phyloP scores from a whole-genome alignment of 2,888 invertebrate genomes.

The Leptinotarsa rubiginosa region DNA sequence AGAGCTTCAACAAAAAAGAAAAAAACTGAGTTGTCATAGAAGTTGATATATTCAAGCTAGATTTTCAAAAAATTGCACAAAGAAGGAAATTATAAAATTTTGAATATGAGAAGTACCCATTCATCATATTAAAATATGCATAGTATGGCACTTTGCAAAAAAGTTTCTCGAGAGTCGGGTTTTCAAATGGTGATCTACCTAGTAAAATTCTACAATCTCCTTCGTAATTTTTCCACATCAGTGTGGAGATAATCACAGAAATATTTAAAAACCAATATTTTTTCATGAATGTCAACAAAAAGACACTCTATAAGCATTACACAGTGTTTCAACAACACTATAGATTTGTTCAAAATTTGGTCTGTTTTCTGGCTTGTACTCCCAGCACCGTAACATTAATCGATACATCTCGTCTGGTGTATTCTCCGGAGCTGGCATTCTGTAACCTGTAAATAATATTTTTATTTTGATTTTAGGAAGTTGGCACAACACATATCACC shows the following conservation, averaged over 20 bases:
- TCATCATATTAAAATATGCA: slow-evolving; percentile 4
- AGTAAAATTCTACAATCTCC: slow-evolving; percentile 7
- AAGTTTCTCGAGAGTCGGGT: slow-evolving; percentile 1
- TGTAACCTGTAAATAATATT: slow-evolving; percentile 75
- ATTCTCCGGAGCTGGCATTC: slow-evolving; percentile 92
- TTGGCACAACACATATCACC: too few species aligned
- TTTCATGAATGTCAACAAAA: slow-evolving; percentile 53
- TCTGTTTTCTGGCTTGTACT: slow-evolving; percentile 89
- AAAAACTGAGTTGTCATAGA: not conserved
- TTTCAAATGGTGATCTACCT: not conserved
- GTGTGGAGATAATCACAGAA: slow-evolving; percentile 41
- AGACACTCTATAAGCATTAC: slow-evolving; percentile 61
- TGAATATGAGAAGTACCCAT: not conserved
- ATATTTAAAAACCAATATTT: slow-evolving; percentile 5
- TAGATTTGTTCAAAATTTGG: slow-evolving; percentile 93
- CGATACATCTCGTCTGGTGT: slow-evolving; percentile 91
- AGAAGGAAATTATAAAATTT: not conserved
- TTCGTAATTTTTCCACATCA: slow-evolving; percentile 26
- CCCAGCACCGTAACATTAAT: slow-evolving; percentile 94
- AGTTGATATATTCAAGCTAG: not conserved
- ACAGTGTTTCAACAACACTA: slow-evolving; percentile 77
- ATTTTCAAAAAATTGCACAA: not conserved
- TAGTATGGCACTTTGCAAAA: slow-evolving; percentile 23
- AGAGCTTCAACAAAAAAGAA: slow-evolving; percentile 16
- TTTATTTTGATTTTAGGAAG: not conserved